Percentiles rank a stretch among this genome's conserved stretches.
Conservation (phyloP, 2,113 vertebrate genomes). For the Coracopsis vasa region DNA sequence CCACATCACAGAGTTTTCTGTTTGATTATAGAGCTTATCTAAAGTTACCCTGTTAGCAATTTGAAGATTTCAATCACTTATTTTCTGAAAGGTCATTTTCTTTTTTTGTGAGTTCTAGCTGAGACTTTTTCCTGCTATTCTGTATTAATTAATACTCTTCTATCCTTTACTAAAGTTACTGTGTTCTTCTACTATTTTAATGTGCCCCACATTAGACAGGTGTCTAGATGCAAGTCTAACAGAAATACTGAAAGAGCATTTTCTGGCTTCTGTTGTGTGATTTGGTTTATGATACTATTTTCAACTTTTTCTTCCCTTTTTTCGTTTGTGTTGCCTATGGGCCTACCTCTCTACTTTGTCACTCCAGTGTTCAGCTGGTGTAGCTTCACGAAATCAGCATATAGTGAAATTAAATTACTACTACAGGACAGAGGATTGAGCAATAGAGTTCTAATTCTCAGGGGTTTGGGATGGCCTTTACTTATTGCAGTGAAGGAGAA, state of each 20-base stretch:
- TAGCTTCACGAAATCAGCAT: background rate
- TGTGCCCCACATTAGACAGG: background rate
- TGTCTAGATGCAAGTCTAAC: background rate
- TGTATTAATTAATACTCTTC: slow-evolving; percentile 34
- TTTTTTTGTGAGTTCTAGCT: background rate
- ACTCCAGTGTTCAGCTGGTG: background rate
- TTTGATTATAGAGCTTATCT: slow-evolving; percentile 8
- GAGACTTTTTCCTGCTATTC: background rate
- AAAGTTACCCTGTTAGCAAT: background rate
- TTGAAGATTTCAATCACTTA: slow-evolving; percentile 7
- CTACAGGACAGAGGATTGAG: background rate
- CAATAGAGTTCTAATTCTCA: background rate
- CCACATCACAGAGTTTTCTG: background rate
- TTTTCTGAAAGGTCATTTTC: background rate
- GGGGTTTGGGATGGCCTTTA: background rate
- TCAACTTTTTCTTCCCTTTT: background rate
- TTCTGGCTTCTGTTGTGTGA: background rate
- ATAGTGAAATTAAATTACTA: background rate
- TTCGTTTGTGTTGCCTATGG: background rate
- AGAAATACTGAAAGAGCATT: background rate
- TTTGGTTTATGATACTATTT: background rate
- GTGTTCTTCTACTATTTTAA: background rate
- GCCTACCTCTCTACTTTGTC: background rate
- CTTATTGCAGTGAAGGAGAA: background rate
- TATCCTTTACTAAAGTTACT: background rate